phyloP scores from a whole-genome alignment of 2,113 vertebrate genomes.

The Tragulus kanchil region DNA sequence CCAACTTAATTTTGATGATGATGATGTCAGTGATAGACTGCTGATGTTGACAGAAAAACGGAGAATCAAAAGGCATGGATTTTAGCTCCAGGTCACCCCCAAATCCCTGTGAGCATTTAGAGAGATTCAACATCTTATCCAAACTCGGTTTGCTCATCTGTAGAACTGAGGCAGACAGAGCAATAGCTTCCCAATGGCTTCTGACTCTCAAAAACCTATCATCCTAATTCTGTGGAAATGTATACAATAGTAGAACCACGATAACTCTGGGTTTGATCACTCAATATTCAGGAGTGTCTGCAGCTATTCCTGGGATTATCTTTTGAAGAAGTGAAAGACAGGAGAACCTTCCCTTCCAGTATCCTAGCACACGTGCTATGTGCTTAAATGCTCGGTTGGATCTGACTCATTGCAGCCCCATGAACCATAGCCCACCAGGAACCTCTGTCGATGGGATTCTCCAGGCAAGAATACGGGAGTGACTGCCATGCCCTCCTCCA shows the following conservation, averaged over 20 bases:
- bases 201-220: neutral
- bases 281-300: neutral
- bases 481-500: neutral
- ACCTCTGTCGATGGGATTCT: neutral
- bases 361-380: neutral
- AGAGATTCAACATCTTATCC: neutral
- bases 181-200: neutral
- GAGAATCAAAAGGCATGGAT: neutral
- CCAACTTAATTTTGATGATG: neutral
- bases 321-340: neutral
- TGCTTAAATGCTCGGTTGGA: neutral
- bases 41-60: neutral
- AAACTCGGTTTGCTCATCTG: neutral
- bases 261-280: neutral
- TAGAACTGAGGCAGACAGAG: neutral
- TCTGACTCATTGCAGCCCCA: neutral
- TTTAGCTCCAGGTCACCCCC: neutral
- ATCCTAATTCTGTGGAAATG: neutral
- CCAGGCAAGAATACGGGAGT: neutral
- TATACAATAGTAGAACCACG: neutral
- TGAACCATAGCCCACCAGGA: neutral
- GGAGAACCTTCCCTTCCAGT: neutral
- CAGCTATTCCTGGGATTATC: neutral
- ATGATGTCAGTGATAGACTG: neutral
- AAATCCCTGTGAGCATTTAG: neutral